These are phyloP conservation scores for Grantiella picta DNA, from an alignment of 2,113 vertebrate genomes.

Conservation along the genomic window DNA sequence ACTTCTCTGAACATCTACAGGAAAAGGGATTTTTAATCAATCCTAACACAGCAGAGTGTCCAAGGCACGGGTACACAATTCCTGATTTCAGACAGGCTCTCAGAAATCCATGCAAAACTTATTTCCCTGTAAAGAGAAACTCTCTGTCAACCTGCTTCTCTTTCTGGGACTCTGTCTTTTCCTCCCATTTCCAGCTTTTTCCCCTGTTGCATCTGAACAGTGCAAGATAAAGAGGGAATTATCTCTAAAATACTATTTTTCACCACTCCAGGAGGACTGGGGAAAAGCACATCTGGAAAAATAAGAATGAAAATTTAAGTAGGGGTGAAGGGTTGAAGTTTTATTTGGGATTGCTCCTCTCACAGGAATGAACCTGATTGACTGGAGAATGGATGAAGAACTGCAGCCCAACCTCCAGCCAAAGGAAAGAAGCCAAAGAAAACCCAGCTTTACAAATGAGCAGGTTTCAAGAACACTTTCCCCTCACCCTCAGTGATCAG, in stretches of 20 bases:
- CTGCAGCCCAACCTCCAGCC: not conserved
- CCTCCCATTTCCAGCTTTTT: not conserved
- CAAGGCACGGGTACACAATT: rapidly evolving
- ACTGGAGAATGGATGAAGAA: not conserved
- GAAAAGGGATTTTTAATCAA: not conserved
- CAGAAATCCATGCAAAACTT: not conserved
- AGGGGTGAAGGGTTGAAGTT: not conserved
- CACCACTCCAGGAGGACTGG: not conserved
- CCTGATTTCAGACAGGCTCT: not conserved
- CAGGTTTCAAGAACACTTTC: not conserved
- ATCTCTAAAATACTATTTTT: not conserved
- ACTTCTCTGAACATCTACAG: not conserved
- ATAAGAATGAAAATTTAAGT: not conserved
- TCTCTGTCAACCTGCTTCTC: not conserved
- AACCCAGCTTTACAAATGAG: not conserved
- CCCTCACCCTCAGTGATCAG: not conserved
- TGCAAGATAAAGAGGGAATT: not conserved
- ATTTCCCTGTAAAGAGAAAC: not conserved
- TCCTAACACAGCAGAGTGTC: not conserved
- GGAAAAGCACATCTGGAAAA: not conserved
- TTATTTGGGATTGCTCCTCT: not conserved
- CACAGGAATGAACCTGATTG: not conserved
- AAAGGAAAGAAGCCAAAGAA: not conserved
- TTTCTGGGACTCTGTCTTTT: not conserved
- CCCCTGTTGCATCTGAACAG: not conserved